Evolutionary conservation across 2,113 vertebrate species (phyloP).

Genomic region (Siniperca knerii): DNA sequence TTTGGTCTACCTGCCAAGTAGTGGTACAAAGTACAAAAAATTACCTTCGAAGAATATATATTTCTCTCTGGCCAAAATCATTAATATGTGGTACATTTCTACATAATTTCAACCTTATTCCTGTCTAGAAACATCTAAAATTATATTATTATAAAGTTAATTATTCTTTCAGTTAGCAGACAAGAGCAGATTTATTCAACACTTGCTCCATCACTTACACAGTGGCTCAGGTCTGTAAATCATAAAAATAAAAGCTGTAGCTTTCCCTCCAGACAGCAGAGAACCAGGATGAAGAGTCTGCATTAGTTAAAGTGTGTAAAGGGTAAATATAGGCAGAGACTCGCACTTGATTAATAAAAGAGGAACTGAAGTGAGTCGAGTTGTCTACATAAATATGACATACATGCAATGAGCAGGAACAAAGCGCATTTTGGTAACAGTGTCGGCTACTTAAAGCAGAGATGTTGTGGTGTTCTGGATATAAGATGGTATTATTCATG

Average conservation of each 20-base stretch:
- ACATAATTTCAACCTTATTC: neutral
- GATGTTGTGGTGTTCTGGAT: neutral
- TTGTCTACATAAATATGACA: neutral
- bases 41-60: neutral
- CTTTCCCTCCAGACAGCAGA: too few species aligned
- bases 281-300: too few species aligned
- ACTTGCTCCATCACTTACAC: neutral
- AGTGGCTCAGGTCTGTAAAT: neutral
- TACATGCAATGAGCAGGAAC: neutral
- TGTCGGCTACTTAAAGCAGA: neutral
- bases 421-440: neutral
- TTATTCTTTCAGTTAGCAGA: neutral
- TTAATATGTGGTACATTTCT: neutral
- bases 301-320: too few species aligned
- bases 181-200: conserved; percentile 9
- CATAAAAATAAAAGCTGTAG: neutral
- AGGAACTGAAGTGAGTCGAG: neutral
- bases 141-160: too few species aligned
- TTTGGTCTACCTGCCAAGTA: conserved; percentile 4
- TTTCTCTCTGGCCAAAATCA: neutral
- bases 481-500: neutral
- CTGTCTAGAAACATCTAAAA: neutral
- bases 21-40: neutral
- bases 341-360: too few species aligned
- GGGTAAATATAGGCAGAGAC: too few species aligned